These are phyloP conservation scores for Megaceryle alcyon DNA, from an alignment of 2,797 vertebrate genomes.

Conservation along the genomic window DNA sequence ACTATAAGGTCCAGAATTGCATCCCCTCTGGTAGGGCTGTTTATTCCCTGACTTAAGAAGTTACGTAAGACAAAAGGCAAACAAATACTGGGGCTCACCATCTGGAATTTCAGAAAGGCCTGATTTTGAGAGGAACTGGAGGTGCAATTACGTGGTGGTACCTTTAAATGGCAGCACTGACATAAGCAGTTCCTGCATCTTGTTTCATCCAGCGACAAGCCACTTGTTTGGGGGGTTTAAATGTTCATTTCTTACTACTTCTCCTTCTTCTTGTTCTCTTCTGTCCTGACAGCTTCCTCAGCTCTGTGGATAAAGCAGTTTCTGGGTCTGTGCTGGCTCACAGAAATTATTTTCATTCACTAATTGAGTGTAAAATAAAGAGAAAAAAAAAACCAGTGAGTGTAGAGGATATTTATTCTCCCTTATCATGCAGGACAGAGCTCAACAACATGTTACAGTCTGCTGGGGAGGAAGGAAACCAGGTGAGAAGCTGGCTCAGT, in stretches of 20 bases:
- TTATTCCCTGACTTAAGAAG: not conserved
- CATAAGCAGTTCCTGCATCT: not conserved
- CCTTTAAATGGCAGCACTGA: not conserved
- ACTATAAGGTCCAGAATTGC: not conserved
- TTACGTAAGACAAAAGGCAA: not conserved
- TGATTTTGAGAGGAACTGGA: not conserved
- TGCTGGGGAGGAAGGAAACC: not conserved
- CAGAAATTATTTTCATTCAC: not conserved
- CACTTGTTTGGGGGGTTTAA: not conserved
- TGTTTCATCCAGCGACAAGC: not conserved
- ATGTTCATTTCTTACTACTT: not conserved
- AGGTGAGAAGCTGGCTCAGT: not conserved
- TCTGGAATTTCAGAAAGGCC: not conserved
- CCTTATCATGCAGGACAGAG: not conserved
- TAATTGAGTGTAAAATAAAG: not conserved
- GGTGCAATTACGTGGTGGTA: fast-evolving
- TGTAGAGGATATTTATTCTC: not conserved
- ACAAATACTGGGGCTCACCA: not conserved
- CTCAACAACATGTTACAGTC: not conserved
- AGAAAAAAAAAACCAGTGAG: fast-evolving
- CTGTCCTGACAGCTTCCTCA: not conserved
- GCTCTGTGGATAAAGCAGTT: not conserved
- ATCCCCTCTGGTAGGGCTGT: not conserved
- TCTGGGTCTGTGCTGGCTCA: not conserved
- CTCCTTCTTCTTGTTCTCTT: not conserved